Evolutionary conservation across 1,140 invertebrate species (phyloP).

Genomic region (Sarcophaga bullata): DNA sequence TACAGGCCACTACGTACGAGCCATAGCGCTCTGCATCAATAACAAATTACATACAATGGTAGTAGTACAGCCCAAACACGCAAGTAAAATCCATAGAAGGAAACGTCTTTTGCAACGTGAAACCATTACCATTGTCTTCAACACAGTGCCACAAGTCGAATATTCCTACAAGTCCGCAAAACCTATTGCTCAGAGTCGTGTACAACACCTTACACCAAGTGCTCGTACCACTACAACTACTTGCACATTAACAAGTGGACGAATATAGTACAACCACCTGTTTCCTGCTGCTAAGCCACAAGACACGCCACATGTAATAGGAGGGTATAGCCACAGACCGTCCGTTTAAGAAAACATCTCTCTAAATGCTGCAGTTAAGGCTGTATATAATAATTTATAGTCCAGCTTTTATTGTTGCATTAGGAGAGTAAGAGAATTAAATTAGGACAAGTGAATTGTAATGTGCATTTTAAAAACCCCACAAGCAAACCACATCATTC

Average conservation of each 20-base stretch:
- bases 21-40: constrained; percentile 43
- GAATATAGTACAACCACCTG: constrained; percentile 16
- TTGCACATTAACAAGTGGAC: constrained; percentile 51
- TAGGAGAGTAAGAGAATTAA: constrained; percentile 1
- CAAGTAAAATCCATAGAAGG: constrained; percentile 47
- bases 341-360: constrained; percentile 64
- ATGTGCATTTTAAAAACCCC: too few species aligned
- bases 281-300: constrained; percentile 44
- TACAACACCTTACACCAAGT: constrained; percentile 52
- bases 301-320: constrained; percentile 57
- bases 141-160: constrained; percentile 45
- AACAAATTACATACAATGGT: constrained; percentile 49
- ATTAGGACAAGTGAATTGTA: too few species aligned
- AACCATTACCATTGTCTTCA: constrained; percentile 50
- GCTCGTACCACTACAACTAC: constrained; percentile 54
- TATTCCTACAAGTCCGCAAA: background rate
- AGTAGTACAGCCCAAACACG: background rate
- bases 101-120: constrained; percentile 45
- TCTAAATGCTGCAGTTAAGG: constrained; percentile 53
- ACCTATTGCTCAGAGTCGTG: background rate
- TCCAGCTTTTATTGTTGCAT: constrained; percentile 27
- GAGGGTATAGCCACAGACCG: constrained; percentile 61
- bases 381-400: background rate
- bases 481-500: too few species aligned
- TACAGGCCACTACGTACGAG: constrained; percentile 21